Conservation (phyloP, 2,888 invertebrate genomes). For the Glyphotaelius pellucidus region DNA sequence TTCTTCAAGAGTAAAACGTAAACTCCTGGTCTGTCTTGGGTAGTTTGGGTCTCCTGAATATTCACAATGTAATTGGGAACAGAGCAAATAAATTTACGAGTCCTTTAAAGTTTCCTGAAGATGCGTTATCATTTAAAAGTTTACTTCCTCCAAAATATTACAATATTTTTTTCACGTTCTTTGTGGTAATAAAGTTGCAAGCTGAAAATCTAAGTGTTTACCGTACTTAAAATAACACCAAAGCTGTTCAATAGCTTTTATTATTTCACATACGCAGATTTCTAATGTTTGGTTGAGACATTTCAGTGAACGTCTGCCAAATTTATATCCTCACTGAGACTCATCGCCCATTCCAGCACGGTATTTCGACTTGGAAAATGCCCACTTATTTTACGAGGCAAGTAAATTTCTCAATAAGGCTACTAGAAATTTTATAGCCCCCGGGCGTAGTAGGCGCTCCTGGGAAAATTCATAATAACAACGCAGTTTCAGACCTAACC, state of each 20-base stretch:
- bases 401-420: constrained; percentile 36
- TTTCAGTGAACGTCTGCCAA: background rate
- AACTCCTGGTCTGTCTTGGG: too few species aligned
- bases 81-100: too few species aligned
- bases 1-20: too few species aligned
- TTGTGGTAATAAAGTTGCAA: background rate
- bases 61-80: too few species aligned
- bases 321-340: background rate
- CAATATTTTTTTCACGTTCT: too few species aligned
- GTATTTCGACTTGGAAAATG: background rate
- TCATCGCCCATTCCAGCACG: background rate
- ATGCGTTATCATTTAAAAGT: too few species aligned
- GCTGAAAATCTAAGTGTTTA: background rate
- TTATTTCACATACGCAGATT: background rate
- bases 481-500: constrained; percentile 32
- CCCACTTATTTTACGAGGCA: constrained; percentile 18
- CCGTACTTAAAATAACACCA: background rate
- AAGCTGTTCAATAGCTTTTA: background rate
- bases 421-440: constrained; percentile 45
- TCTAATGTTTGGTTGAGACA: background rate
- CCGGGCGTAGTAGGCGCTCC: background rate
- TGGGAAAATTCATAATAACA: constrained; percentile 56
- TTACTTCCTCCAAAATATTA: too few species aligned
- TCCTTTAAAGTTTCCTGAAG: too few species aligned
- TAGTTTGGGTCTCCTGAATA: too few species aligned